phyloP scores from a whole-genome alignment of 2,888 invertebrate species.

The Tuberolachnus salignus region DNA sequence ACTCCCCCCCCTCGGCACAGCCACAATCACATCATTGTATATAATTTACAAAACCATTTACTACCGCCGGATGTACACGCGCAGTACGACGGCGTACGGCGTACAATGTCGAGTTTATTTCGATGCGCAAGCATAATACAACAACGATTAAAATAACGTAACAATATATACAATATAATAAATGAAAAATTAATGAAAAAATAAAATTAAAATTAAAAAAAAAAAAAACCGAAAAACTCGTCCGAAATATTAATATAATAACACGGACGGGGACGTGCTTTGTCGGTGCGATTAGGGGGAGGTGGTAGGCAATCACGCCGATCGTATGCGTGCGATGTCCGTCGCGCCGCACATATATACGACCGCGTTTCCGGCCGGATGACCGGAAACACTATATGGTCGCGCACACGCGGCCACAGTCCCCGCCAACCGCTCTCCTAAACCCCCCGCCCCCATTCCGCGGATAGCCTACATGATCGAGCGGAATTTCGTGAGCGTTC shows the following conservation, averaged over 20 bases:
- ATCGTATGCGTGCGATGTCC: neutral
- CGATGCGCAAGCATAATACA: too few relatives aligned
- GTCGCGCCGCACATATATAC: neutral
- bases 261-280: neutral
- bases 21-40: too few relatives aligned
- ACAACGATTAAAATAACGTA: neutral
- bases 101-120: too few relatives aligned
- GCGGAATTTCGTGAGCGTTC: constrained; percentile 34
- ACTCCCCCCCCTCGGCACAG: too few relatives aligned
- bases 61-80: too few relatives aligned
- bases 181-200: constrained; percentile 19
- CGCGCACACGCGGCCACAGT: neutral
- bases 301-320: constrained; percentile 15
- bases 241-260: constrained; percentile 23
- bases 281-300: neutral
- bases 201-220: neutral
- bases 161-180: neutral
- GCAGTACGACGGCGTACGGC: too few relatives aligned
- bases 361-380: constrained; percentile 29
- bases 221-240: constrained; percentile 8
- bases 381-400: constrained; percentile 35
- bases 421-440: too few relatives aligned
- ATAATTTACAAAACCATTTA: too few relatives aligned
- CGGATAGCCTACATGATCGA: neutral
- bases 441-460: too few relatives aligned